Conservation (phyloP, 2,797 vertebrate species). For the Meda fulgida region DNA sequence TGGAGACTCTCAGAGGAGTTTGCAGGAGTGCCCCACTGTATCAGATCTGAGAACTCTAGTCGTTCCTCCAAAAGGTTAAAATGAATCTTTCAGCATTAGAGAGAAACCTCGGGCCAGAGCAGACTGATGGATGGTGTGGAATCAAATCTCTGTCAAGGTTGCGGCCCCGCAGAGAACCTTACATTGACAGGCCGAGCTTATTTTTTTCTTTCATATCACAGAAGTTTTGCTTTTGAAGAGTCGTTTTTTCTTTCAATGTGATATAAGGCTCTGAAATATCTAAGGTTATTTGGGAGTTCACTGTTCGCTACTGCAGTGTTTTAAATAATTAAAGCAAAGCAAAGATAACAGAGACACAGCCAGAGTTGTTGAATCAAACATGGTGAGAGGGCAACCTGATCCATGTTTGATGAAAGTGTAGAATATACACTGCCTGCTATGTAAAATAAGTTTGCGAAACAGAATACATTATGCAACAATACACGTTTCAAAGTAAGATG, state of each 20-base stretch:
- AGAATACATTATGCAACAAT: not conserved
- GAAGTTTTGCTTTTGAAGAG: constrained; percentile 35
- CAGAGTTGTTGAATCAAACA: constrained; percentile 36
- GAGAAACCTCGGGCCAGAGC: constrained; percentile 30
- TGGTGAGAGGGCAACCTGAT: constrained; percentile 1
- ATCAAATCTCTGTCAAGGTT: constrained; percentile 44
- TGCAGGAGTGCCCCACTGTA: constrained; percentile 40
- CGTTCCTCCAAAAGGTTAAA: constrained; percentile 39
- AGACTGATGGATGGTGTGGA: constrained; percentile 28
- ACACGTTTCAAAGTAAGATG: not conserved
- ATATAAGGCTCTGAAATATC: constrained; percentile 31
- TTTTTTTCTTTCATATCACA: constrained; percentile 24
- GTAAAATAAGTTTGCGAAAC: not conserved
- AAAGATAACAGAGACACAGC: constrained; percentile 25
- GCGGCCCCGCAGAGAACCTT: constrained; percentile 11
- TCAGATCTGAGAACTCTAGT: constrained; percentile 25
- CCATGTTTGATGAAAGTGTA: not conserved
- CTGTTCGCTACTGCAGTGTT: constrained; percentile 26
- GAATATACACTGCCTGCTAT: not conserved
- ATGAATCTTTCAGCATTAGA: constrained; percentile 38
- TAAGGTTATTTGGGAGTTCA: constrained; percentile 38
- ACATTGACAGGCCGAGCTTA: constrained; percentile 7
- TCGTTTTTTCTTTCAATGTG: constrained; percentile 10
- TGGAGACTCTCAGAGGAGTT: constrained; percentile 8
- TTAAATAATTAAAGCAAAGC: constrained; percentile 43